Conservation (phyloP, 2,888 invertebrate genomes). For the Leucophenga maculata region DNA sequence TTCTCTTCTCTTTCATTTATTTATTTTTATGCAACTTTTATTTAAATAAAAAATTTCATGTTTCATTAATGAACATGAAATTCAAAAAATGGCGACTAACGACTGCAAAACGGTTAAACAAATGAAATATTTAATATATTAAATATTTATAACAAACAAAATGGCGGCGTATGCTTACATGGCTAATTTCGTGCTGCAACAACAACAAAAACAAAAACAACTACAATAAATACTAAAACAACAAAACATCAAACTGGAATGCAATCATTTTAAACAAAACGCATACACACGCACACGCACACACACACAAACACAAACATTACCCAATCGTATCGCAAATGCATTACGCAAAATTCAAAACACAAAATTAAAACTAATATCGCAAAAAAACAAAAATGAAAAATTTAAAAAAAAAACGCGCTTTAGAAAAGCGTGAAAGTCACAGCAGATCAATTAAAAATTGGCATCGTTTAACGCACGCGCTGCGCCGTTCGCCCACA, state of each 20-base stretch:
- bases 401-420: conserved; percentile 9
- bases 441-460: conserved; percentile 72
- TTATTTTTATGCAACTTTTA: conserved; percentile 49
- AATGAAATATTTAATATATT: conserved; percentile 46
- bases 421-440: conserved; percentile 72
- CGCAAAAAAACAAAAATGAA: conserved; percentile 48
- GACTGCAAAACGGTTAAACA: conserved; percentile 61
- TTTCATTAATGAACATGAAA: conserved; percentile 38
- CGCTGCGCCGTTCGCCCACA: conserved; percentile 75
- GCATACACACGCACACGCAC: conserved; percentile 16
- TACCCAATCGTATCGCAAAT: conserved; percentile 16
- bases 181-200: conserved; percentile 58
- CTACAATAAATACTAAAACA: conserved; percentile 35
- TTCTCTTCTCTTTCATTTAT: conserved; percentile 55
- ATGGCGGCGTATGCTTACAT: conserved; percentile 60
- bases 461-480: conserved; percentile 73
- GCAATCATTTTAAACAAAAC: conserved; percentile 6
- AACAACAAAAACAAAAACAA: conserved; percentile 40
- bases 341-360: conserved; percentile 25
- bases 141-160: conserved; percentile 18
- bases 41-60: conserved; percentile 43
- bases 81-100: conserved; percentile 41
- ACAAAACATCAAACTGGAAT: conserved; percentile 30
- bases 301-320: conserved; percentile 22
- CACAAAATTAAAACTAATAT: conserved; percentile 7